A percentile compares a stretch with the other conserved stretches of the same genome.
These are phyloP conservation scores for Trypoxylon attenuatum DNA, from an alignment of 2,888 invertebrate genomes.

Conservation along the genomic window DNA sequence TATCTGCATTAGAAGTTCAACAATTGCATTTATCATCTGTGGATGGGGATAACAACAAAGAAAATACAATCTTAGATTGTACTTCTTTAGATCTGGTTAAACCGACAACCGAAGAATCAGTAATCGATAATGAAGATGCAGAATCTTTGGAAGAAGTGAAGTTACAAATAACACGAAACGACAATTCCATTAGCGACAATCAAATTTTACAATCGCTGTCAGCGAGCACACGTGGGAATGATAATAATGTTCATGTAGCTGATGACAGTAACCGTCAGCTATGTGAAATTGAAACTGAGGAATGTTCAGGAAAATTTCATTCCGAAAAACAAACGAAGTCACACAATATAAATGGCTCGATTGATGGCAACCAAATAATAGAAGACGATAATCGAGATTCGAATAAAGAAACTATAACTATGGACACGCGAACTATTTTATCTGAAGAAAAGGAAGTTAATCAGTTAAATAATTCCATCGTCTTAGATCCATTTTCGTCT, in stretches of 20 bases:
- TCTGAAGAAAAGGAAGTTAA: conserved; percentile 3
- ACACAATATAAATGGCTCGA: no score
- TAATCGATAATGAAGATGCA: neutral
- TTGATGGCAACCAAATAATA: no score
- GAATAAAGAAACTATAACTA: neutral
- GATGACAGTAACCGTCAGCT: no score
- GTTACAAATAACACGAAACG: neutral
- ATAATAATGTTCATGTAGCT: no score
- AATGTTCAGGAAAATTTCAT: no score
- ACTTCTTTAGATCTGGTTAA: conserved; percentile 1
- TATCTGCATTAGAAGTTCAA: neutral
- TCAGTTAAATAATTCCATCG: neutral
- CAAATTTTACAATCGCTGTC: neutral
- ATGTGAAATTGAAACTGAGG: no score
- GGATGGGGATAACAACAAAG: neutral
- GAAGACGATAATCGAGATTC: no score
- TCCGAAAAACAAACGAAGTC: no score
- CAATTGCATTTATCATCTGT: neutral
- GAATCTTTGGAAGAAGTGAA: neutral
- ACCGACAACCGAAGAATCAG: neutral
- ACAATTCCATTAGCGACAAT: conserved; percentile 13
- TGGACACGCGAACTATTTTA: neutral
- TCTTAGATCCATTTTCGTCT: conserved; percentile 21
- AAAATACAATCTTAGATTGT: neutral
- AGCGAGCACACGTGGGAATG: no score